Evolutionary conservation across 1,140 invertebrate species (phyloP).

Genomic region (Ephestia elutella): DNA sequence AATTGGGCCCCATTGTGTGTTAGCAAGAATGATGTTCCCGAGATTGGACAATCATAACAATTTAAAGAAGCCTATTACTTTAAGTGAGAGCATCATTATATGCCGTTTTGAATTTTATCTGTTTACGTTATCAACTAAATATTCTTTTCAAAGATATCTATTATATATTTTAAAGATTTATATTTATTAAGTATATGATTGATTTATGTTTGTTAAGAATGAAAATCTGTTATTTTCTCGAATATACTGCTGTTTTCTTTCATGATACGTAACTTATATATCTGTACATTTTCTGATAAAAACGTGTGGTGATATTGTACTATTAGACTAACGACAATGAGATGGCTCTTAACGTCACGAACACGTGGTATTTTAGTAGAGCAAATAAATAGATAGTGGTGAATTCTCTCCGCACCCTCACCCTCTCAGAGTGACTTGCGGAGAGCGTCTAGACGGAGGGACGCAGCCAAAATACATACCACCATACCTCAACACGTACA

Average conservation of each 20-base stretch:
- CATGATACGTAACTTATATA: no score
- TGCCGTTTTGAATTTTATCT: background rate
- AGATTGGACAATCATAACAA: slow-evolving; percentile 31
- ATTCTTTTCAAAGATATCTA: no score
- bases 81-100: background rate
- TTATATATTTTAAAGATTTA: no score
- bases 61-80: slow-evolving; percentile 19
- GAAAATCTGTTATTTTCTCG: no score
- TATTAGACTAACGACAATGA: slow-evolving; percentile 14
- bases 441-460: slow-evolving; percentile 68
- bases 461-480: slow-evolving; percentile 32
- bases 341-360: slow-evolving; percentile 45
- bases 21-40: slow-evolving; percentile 35
- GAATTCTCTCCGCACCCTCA: slow-evolving; percentile 52
- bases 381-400: slow-evolving; percentile 65
- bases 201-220: no score
- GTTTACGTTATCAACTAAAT: background rate
- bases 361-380: slow-evolving; percentile 56
- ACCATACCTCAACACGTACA: slow-evolving; percentile 37
- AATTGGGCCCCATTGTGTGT: slow-evolving; percentile 60
- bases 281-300: background rate
- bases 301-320: background rate
- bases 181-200: no score
- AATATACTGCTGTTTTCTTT: no score
- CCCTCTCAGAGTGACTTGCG: slow-evolving; percentile 62